phyloP scores from a whole-genome alignment of 2,888 invertebrate genomes.

The Scaptodrosophila latifasciaeformis region DNA sequence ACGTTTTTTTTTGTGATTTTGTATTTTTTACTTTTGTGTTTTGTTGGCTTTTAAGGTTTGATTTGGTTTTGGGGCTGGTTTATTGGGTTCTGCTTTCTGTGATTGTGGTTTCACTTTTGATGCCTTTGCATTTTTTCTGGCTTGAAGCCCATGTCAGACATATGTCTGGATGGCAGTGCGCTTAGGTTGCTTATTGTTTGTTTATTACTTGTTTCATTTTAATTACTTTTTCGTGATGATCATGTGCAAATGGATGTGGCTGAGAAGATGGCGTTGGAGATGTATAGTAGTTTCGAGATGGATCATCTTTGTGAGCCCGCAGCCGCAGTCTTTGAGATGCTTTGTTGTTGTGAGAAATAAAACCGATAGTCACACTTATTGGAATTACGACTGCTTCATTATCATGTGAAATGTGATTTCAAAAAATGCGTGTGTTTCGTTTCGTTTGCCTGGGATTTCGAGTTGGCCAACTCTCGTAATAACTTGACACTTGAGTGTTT shows the following conservation, averaged over 20 bases:
- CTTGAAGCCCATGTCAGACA: slow-evolving; percentile 42
- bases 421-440: slow-evolving; percentile 1
- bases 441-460: slow-evolving; percentile 7
- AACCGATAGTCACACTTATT: slow-evolving; percentile 71
- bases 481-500: slow-evolving; percentile 64
- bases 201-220: slow-evolving; percentile 68
- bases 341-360: slow-evolving; percentile 22
- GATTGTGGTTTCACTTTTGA: neutral
- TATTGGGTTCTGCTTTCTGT: slow-evolving; percentile 38
- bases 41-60: slow-evolving; percentile 22
- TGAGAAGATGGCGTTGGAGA: slow-evolving; percentile 10
- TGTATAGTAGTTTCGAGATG: neutral
- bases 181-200: slow-evolving; percentile 56
- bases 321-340: too few relatives aligned
- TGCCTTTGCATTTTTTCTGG: neutral
- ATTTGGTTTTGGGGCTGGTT: slow-evolving; percentile 50
- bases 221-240: slow-evolving; percentile 64
- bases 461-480: slow-evolving; percentile 49
- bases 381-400: slow-evolving; percentile 70
- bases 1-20: slow-evolving; percentile 24
- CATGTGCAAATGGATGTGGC: slow-evolving; percentile 9
- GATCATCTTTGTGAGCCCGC: slow-evolving; percentile 36
- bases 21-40: slow-evolving; percentile 14
- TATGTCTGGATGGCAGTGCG: slow-evolving; percentile 48
- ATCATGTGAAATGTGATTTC: slow-evolving; percentile 44